Evolutionary conservation across 2,113 vertebrate genomes (phyloP).

Genomic region (Acrocephalus arundinaceus): DNA sequence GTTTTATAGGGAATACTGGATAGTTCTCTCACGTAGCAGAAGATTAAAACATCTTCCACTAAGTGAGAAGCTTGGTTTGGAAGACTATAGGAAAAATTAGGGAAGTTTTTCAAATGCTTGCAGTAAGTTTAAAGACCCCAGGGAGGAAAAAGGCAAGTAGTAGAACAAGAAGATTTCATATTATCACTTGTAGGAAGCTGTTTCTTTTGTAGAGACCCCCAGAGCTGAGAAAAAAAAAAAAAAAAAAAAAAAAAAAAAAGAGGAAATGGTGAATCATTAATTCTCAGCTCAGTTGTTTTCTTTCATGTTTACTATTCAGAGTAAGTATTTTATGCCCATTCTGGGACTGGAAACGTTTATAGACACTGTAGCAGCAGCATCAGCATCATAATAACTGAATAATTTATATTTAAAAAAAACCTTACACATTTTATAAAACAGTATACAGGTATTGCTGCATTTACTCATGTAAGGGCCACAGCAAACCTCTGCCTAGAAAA

Average conservation of each 20-base stretch:
- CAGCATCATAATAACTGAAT: constrained; percentile 18
- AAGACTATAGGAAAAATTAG: neutral
- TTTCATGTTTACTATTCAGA: constrained; percentile 42
- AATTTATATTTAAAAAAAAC: neutral
- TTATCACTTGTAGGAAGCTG: constrained; percentile 28
- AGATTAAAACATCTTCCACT: constrained; percentile 9
- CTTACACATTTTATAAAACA: neutral
- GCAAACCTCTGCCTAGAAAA: neutral
- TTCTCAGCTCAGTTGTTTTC: constrained; percentile 42
- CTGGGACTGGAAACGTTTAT: constrained; percentile 38
- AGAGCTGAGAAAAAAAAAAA: neutral
- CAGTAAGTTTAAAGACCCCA: constrained; percentile 11
- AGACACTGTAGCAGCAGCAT: neutral
- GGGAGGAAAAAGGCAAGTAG: constrained; percentile 6
- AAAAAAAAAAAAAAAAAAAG: neutral
- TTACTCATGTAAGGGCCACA: neutral
- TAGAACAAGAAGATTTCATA: constrained; percentile 17
- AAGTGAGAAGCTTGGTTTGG: neutral
- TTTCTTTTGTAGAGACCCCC: constrained; percentile 18
- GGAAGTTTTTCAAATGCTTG: constrained; percentile 15
- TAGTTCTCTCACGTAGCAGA: neutral
- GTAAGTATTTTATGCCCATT: constrained; percentile 43
- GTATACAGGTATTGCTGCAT: neutral
- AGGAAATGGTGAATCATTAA: constrained; percentile 33
- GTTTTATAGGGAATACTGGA: neutral